Percentiles rank a stretch among this genome's conserved stretches.
phyloP scores from a whole-genome alignment of 23 tunicate genomes.

The Oikopleura albicans region DNA sequence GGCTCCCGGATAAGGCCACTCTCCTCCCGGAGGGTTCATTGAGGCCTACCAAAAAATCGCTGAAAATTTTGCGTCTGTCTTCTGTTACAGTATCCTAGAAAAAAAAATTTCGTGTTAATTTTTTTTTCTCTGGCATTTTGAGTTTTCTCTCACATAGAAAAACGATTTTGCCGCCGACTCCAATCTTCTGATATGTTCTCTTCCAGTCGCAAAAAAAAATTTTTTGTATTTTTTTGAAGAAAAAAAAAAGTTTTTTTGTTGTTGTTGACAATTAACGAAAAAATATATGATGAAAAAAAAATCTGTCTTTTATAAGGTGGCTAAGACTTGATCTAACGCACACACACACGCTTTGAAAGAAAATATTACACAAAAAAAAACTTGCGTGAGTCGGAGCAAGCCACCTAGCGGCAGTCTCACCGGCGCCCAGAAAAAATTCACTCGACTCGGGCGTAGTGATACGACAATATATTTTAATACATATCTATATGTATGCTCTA shows the following conservation, averaged over 20 bases:
- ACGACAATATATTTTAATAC: too few species aligned
- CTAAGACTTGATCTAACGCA: background rate
- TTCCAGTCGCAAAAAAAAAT: too few species aligned
- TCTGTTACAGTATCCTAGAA: background rate
- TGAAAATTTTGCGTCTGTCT: too few species aligned
- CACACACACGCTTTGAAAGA: background rate
- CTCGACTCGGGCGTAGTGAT: too few species aligned
- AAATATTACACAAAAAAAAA: background rate
- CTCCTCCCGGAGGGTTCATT: background rate
- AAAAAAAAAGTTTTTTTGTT: too few species aligned
- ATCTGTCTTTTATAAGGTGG: background rate
- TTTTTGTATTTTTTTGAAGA: too few species aligned
- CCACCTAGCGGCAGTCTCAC: constrained; percentile 9
- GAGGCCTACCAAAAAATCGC: background rate
- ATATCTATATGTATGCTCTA: too few species aligned
- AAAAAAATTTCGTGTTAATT: background rate
- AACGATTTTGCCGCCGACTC: too few species aligned
- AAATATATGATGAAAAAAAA: background rate
- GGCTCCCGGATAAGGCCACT: background rate
- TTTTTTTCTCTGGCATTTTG: too few species aligned
- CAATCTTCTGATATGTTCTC: too few species aligned
- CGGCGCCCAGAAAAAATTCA: background rate
- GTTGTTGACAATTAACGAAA: too few species aligned
- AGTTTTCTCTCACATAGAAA: too few species aligned
- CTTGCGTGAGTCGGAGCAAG: background rate